Percentiles rank a stretch among this genome's conserved stretches.
These are phyloP conservation scores for Synergus gifuensis DNA, from an alignment of 2,888 invertebrate species.

Conservation along the genomic window DNA sequence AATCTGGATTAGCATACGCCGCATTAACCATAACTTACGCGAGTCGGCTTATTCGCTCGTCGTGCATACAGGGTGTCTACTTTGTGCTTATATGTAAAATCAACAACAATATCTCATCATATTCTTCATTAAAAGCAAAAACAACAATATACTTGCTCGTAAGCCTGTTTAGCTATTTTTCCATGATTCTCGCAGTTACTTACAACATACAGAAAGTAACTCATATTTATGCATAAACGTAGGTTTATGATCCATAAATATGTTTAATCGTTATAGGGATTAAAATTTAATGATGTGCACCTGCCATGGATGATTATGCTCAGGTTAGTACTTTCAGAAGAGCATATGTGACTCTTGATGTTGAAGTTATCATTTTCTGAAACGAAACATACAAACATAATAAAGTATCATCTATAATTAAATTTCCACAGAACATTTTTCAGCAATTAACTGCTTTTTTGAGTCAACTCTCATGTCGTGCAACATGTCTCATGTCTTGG, in stretches of 20 bases:
- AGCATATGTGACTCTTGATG: too few species aligned
- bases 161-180: neutral
- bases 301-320: too few species aligned
- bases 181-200: neutral
- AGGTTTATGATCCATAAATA: too few species aligned
- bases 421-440: conserved; percentile 6
- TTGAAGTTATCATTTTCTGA: neutral
- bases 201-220: neutral
- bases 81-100: conserved; percentile 14
- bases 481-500: conserved; percentile 12
- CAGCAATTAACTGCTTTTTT: conserved; percentile 23
- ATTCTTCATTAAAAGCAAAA: neutral
- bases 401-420: neutral
- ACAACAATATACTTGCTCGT: neutral
- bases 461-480: conserved; percentile 5
- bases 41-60: conserved; percentile 51
- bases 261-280: too few species aligned
- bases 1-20: conserved; percentile 74
- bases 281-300: too few species aligned
- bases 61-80: conserved; percentile 41
- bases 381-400: neutral
- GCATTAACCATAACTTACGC: conserved; percentile 69
- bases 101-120: conserved; percentile 30
- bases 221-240: too few species aligned
- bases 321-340: too few species aligned